Evolutionary conservation across 2,113 vertebrate species (phyloP).

Genomic region (Mirza zaza): DNA sequence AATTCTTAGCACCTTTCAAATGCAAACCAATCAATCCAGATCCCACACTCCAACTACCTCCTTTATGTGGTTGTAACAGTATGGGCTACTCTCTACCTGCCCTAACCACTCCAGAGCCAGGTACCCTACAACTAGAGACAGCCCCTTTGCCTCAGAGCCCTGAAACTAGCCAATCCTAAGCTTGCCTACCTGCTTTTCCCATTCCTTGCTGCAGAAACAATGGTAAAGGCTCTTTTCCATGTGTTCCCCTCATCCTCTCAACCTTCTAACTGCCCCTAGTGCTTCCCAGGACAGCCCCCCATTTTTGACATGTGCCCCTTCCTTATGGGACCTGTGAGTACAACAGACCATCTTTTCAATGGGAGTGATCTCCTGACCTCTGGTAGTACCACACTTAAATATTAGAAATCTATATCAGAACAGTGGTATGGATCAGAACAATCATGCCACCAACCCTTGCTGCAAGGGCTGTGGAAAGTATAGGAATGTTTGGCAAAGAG

Average conservation of each 20-base stretch:
- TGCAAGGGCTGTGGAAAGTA: neutral
- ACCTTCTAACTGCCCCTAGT: neutral
- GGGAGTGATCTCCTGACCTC: neutral
- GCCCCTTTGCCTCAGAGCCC: neutral
- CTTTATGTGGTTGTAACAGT: neutral
- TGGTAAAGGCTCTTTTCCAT: rapidly evolving
- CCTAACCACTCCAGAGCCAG: no score
- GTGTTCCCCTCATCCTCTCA: neutral
- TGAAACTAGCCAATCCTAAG: neutral
- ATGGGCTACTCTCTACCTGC: neutral
- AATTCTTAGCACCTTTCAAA: neutral
- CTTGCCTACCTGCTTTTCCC: no score
- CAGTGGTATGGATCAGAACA: neutral
- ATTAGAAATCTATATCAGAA: neutral
- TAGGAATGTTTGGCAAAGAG: neutral
- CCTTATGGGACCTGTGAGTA: neutral
- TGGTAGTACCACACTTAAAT: neutral
- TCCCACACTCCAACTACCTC: no score
- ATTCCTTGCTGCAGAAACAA: neutral
- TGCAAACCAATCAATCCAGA: neutral
- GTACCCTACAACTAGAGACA: neutral
- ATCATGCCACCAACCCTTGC: neutral
- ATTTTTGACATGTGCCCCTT: neutral
- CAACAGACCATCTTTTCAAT: neutral
- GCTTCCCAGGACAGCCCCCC: rapidly evolving